A percentile compares a stretch with the other conserved stretches of the same genome.
Evolutionary conservation across 2,113 vertebrate species (phyloP).

Genomic region (Platysternon megacephalum): DNA sequence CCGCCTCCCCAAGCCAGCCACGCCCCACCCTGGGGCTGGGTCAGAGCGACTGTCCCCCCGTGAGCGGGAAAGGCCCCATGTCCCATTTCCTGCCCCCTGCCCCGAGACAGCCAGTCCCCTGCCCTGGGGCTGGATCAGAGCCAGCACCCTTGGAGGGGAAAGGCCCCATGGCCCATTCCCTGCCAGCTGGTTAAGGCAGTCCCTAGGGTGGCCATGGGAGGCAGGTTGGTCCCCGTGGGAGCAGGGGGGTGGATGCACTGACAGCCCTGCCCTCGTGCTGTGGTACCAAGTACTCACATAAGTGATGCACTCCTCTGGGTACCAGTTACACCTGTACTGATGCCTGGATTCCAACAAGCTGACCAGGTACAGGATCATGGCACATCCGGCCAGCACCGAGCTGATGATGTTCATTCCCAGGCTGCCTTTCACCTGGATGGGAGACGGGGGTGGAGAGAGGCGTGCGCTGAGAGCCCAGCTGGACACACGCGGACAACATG

Average conservation of each 20-base stretch:
- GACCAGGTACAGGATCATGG: neutral
- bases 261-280: neutral
- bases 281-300: neutral
- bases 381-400: slow-evolving; percentile 14
- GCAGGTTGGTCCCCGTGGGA: neutral
- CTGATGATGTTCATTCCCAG: slow-evolving; percentile 57
- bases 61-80: too few relatives aligned
- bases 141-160: neutral
- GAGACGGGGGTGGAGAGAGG: neutral
- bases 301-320: too few relatives aligned
- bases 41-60: too few relatives aligned
- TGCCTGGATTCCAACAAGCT: slow-evolving; percentile 55
- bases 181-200: neutral
- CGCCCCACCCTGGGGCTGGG: neutral
- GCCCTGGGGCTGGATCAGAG: neutral
- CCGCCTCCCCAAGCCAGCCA: too few relatives aligned
- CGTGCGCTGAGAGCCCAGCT: neutral
- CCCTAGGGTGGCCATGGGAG: neutral
- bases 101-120: too few relatives aligned
- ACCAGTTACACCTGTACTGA: slow-evolving; percentile 47
- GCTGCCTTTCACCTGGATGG: slow-evolving; percentile 50
- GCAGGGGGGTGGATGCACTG: too few relatives aligned
- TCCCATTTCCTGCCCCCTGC: too few relatives aligned
- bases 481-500: neutral
- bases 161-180: too few relatives aligned